Evolutionary conservation across 2,888 invertebrate species (phyloP).

Genomic region (Dusona sp.): DNA sequence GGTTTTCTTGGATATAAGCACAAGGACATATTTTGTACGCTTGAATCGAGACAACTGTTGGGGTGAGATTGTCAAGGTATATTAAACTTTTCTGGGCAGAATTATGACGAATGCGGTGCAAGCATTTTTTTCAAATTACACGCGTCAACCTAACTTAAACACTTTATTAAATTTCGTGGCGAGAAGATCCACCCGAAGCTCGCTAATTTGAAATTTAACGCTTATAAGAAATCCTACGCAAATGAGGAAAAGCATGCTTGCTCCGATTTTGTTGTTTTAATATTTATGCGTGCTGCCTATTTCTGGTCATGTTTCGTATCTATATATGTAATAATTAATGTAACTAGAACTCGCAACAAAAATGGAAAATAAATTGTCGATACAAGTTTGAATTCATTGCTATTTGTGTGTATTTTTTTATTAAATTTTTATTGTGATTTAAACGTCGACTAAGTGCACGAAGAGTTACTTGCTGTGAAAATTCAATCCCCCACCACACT

Average conservation of each 20-base stretch:
- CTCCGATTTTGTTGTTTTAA: slow-evolving; percentile 22
- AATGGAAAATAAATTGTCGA: slow-evolving; percentile 66
- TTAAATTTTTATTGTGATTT: neutral
- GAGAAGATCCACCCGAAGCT: neutral
- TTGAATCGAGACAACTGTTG: slow-evolving; percentile 35
- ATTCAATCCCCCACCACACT: too few species aligned
- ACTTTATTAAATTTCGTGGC: neutral
- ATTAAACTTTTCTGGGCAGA: slow-evolving; percentile 37
- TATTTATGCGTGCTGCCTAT: slow-evolving; percentile 16
- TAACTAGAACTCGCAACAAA: slow-evolving; percentile 59
- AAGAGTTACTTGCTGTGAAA: neutral
- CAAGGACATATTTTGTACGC: slow-evolving; percentile 58
- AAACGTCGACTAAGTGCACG: neutral
- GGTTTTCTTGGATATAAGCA: slow-evolving; percentile 58
- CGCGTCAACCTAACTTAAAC: neutral
- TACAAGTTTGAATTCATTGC: slow-evolving; percentile 55
- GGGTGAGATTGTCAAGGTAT: slow-evolving; percentile 36
- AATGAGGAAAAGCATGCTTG: slow-evolving; percentile 28
- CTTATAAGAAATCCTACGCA: neutral
- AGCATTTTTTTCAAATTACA: slow-evolving; percentile 34
- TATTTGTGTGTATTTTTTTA: neutral
- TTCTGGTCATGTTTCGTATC: slow-evolving; percentile 47
- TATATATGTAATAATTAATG: slow-evolving; percentile 65
- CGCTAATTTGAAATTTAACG: slow-evolving; percentile 25
- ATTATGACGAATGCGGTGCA: slow-evolving; percentile 42